Evolutionary conservation across 2,113 vertebrate genomes (phyloP), one percentile per base, ranked within the genome.

Genomic region (Hypocryptadius cinnamomeus): DNA sequence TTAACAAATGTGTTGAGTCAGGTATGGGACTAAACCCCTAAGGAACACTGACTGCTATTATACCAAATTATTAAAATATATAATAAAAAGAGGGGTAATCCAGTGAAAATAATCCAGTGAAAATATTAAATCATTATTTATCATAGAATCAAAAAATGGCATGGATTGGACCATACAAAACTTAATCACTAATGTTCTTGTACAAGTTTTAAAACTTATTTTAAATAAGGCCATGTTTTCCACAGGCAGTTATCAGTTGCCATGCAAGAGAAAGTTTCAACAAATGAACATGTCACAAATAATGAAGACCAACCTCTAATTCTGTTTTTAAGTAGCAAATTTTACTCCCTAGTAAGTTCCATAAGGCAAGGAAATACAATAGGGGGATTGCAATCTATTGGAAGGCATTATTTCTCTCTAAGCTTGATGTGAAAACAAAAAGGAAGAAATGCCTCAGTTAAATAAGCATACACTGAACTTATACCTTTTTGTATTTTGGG

Each of bases 401-500:
- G 21, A 85, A 79, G 15, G 15, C 27, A 48, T 66, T 66, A 50
- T 28, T 53, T 40, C 28, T 30, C 40, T 44, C 45, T 59, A 69
- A 59, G 40, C 8, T 35, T 63, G 31, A 56, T 22, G 22, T 2
- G 11, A 47, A 71, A 57, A 37, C 23, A 33, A 21, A 53, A 51
- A 5, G 28, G n/a, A 66, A 59, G 13, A 42, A 89, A 80, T 47
- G 22, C 6, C 28, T 85, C 18, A 39, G 35, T 68, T 57, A 63
- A 56, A 86, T 37, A 82, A 48, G 13, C 39, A 71, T 7, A 40
- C 7, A 27, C 10, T 40, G 24, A 51, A 74, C 11, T 53, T 51
- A 18, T 95, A 99, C 99, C 98, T 98, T 99, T 99, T 94, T 99
- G 98, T 71, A 98, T 98, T 89, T 98, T 99, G 15, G 99, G 99